Evolutionary conservation across 2,888 invertebrate species (phyloP).

Genomic region (Cephus pulcher): DNA sequence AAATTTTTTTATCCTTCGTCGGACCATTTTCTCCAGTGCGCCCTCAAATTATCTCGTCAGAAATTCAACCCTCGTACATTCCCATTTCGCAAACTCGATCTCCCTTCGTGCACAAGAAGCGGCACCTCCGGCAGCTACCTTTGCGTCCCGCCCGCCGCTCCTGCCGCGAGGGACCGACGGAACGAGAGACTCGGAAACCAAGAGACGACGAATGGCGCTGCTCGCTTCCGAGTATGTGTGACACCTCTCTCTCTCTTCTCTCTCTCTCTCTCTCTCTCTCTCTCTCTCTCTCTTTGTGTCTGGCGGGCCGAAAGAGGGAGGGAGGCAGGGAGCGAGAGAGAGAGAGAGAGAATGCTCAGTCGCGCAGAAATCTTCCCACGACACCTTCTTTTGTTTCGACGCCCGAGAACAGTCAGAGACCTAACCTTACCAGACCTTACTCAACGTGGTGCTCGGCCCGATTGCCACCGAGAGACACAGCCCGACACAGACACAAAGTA

Average conservation of each 20-base stretch:
- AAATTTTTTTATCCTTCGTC: background rate
- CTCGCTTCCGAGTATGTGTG: constrained; percentile 14
- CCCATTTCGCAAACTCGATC: constrained; percentile 63
- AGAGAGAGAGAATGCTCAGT: background rate
- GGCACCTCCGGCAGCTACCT: too few relatives aligned
- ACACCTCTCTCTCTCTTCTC: constrained; percentile 24
- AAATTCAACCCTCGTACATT: constrained; percentile 61
- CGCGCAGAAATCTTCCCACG: constrained; percentile 10
- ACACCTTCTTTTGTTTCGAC: constrained; percentile 10
- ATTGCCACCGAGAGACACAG: background rate
- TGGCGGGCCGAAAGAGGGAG: background rate
- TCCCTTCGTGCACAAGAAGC: constrained; percentile 39
- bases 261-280: constrained; percentile 1
- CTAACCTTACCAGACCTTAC: constrained; percentile 4
- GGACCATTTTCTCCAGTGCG: constrained; percentile 30
- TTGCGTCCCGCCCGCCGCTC: background rate
- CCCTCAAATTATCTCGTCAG: constrained; percentile 60
- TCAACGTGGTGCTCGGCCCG: background rate
- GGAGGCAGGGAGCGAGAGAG: background rate
- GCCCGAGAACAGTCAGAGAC: background rate
- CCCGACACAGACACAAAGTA: background rate
- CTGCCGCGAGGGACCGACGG: constrained; percentile 11
- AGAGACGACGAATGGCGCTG: constrained; percentile 14
- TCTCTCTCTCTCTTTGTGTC: background rate
- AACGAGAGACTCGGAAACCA: constrained; percentile 14